phyloP scores from a whole-genome alignment of 2,888 invertebrate genomes.

The Carpatolechia fugitivella region DNA sequence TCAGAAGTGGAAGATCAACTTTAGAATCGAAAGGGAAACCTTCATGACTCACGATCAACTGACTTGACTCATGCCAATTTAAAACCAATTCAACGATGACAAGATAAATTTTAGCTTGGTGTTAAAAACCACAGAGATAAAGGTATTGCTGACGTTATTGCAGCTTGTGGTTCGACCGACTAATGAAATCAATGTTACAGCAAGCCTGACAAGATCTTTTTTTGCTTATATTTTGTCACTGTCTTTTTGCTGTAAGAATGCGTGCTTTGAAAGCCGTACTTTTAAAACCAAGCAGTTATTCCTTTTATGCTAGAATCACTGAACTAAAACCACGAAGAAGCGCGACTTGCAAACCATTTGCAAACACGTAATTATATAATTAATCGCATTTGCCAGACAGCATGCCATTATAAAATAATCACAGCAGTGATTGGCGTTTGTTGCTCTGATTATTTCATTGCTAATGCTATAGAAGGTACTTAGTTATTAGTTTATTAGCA shows the following conservation, averaged over 20 bases:
- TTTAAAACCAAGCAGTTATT: no score
- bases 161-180: not conserved
- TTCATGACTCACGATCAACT: constrained; percentile 37
- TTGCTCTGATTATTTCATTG: constrained; percentile 55
- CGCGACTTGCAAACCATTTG: not conserved
- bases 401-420: constrained; percentile 26
- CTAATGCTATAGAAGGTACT: not conserved
- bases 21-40: constrained; percentile 35
- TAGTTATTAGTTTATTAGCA: not conserved
- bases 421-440: constrained; percentile 39
- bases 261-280: no score
- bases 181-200: no score
- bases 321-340: not conserved
- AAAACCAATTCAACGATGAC: not conserved
- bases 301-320: not conserved
- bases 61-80: constrained; percentile 34
- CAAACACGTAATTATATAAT: constrained; percentile 3
- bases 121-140: not conserved
- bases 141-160: not conserved
- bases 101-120: not conserved
- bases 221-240: no score
- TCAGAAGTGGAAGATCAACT: constrained; percentile 37
- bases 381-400: not conserved
- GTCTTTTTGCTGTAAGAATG: no score
- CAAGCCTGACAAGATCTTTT: no score